These are phyloP conservation scores for Cyphomyrmex costatus DNA, from an alignment of 1,140 invertebrate species.

Conservation along the genomic window DNA sequence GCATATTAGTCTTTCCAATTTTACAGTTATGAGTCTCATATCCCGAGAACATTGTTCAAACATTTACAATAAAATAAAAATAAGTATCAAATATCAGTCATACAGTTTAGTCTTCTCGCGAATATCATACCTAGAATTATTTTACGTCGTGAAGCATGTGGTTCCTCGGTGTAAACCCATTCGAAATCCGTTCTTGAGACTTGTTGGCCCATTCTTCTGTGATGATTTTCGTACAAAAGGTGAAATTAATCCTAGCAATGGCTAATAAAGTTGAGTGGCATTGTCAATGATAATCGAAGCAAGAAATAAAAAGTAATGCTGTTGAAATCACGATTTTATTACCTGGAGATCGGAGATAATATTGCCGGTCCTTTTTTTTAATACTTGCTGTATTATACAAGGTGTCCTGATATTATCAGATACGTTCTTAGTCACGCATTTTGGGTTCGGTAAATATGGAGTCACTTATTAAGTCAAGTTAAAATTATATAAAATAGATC, in stretches of 20 bases:
- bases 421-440: background rate
- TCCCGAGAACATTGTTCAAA: background rate
- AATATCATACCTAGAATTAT: constrained; percentile 93
- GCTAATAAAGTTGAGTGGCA: background rate
- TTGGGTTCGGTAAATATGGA: background rate
- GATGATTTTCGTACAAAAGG: background rate
- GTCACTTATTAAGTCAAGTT: background rate
- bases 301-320: background rate
- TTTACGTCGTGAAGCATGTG: constrained; percentile 98
- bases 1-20: background rate
- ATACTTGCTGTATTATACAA: background rate
- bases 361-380: background rate
- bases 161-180: constrained; percentile 98
- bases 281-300: background rate
- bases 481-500: no score
- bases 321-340: background rate
- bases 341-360: background rate
- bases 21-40: background rate
- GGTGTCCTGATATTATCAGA: background rate
- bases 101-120: background rate
- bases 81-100: background rate
- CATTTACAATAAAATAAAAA: background rate
- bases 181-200: constrained; percentile 97
- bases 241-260: background rate
- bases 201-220: constrained; percentile 92